Evolutionary conservation across 2,888 invertebrate species (phyloP), one percentile per base, ranked within the genome.

Genomic region (Drosophila acutilabella): DNA sequence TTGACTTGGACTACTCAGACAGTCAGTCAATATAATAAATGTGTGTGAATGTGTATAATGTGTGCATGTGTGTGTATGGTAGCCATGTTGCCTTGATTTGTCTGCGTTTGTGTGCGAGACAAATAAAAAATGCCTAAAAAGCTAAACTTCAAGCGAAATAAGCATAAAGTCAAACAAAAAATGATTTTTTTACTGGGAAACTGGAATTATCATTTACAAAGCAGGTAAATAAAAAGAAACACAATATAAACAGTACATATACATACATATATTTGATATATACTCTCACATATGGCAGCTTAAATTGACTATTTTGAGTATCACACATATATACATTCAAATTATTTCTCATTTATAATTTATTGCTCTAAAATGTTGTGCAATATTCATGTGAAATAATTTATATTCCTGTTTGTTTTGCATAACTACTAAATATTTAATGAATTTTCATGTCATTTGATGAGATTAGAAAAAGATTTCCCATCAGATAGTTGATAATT

Each of bases 1-100:
- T 36, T 36, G 36, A 36, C 36, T 36, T 36, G 36, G 36, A 36
- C 36, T 36, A 65, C 88, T 81, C 86, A 88, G 83, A 86, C 83
- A 88, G 72, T 72, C 69, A 71, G 81, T 86, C 87, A 88, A 83
- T 71, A 80, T 36, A 71, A 51, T 62, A 69, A 76, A 65, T 36
- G 13, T 36, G 36, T 36, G 36, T 36, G 36, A 13, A 13, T 36
- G 36, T 13, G 36, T 13, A 36, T 36, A 36, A 36, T 48, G 42
- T 58, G 53, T 65, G 45, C 13, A 26, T 30, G 41, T 45, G 58
- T 36, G 42, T 20, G 20, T 4, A 20, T 47, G 40, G 54, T 2
- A 40, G 33, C 18, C 30, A 52, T 30, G 30, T 50, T 42, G 59
- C 6, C 33, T 59, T 51, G 33, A 50, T 42, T 51, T 51, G 51